These are phyloP conservation scores for Peucedramus taeniatus DNA, from an alignment of 2,113 vertebrate species.

Conservation along the genomic window DNA sequence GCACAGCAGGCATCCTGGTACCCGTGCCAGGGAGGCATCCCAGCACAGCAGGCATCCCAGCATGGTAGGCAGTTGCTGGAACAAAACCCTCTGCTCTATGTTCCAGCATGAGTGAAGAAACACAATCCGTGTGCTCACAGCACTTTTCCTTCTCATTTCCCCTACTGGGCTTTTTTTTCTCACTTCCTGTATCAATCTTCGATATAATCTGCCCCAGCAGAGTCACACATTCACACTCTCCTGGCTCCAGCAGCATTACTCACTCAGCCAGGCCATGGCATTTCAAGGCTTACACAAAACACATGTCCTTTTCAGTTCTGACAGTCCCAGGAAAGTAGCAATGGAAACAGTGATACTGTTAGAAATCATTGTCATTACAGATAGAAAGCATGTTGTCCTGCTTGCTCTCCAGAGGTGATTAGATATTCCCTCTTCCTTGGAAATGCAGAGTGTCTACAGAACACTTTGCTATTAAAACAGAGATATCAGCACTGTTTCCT, in stretches of 20 bases:
- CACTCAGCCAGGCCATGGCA: not conserved
- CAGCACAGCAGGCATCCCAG: not conserved
- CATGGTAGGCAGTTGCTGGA: not conserved
- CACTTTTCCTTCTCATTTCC: not conserved
- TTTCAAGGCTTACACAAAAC: not conserved
- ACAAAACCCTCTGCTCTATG: not conserved
- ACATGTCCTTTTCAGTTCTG: not conserved
- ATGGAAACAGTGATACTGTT: not conserved
- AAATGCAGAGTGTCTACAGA: not conserved
- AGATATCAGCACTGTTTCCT: not conserved
- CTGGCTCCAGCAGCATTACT: constrained; percentile 5
- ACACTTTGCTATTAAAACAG: not conserved
- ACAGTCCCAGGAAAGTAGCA: not conserved
- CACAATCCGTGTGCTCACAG: not conserved
- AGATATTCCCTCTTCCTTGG: not conserved
- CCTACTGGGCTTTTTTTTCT: not conserved
- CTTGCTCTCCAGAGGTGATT: not conserved
- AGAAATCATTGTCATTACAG: not conserved
- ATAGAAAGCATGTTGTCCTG: not conserved
- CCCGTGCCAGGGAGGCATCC: not conserved
- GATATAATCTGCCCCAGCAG: constrained; percentile 8
- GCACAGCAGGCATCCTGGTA: not conserved
- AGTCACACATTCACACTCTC: constrained; percentile 13
- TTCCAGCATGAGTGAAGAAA: not conserved
- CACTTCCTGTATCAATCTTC: not conserved